Conservation (phyloP, 2,888 invertebrate species). For the Eupithecia inturbata region DNA sequence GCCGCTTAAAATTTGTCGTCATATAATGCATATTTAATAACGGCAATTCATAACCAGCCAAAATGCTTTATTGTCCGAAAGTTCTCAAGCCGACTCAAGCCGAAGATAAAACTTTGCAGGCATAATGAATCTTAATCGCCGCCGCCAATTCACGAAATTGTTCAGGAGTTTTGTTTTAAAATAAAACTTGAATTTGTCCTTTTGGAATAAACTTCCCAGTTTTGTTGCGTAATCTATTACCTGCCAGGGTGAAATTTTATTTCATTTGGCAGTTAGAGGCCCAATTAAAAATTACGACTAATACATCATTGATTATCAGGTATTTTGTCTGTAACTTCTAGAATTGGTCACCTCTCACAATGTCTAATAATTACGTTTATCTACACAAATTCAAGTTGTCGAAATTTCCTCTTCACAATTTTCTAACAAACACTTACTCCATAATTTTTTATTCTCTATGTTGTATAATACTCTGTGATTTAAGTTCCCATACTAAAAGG, state of each 20-base stretch:
- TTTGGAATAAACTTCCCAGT: conserved; percentile 73
- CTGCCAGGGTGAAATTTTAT: conserved; percentile 59
- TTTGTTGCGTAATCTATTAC: conserved; percentile 75
- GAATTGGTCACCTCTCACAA: background rate
- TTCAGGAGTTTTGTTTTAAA: conserved; percentile 77
- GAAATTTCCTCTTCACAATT: too few relatives aligned
- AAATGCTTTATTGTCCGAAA: conserved; percentile 82
- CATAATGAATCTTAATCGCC: conserved; percentile 82
- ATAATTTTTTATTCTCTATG: too few relatives aligned
- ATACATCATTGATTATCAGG: too few relatives aligned
- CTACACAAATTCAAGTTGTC: too few relatives aligned
- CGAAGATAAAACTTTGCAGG: conserved; percentile 80
- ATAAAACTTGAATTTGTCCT: conserved; percentile 76
- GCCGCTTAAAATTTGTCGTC: conserved; percentile 14
- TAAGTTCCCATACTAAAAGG: too few relatives aligned
- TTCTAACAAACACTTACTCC: too few relatives aligned
- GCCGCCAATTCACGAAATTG: conserved; percentile 78
- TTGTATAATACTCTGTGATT: too few relatives aligned
- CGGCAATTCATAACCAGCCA: conserved; percentile 80
- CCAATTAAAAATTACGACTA: background rate
- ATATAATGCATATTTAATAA: conserved; percentile 79
- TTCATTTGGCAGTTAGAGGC: conserved; percentile 47
- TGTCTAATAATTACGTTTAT: too few relatives aligned
- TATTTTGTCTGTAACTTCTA: background rate
- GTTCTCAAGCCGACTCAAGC: conserved; percentile 57